Evolutionary conservation across 1,140 invertebrate species (phyloP), one percentile per base, ranked within the genome.

Genomic region (Lanistes nyassanus): DNA sequence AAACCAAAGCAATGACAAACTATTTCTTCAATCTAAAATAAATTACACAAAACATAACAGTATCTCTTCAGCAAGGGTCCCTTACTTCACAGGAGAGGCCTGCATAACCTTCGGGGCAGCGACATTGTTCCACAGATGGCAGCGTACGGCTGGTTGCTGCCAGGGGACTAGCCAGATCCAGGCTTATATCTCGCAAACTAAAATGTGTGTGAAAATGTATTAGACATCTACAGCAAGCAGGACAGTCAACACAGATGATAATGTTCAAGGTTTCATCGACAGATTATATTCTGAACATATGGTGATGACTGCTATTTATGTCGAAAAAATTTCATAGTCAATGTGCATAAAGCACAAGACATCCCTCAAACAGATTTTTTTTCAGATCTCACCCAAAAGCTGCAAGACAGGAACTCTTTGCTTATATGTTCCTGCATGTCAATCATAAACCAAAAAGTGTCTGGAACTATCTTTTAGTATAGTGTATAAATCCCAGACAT

Each of bases 11-110:
- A 5, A 65, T 65, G 36, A 76, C n/a, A n/a, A n/a, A n/a, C n/a
- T n/a, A n/a, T n/a, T n/a, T n/a, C n/a, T n/a, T n/a, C n/a, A n/a
- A n/a, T n/a, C n/a, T n/a, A n/a, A n/a, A n/a, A n/a, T n/a, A n/a
- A n/a, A n/a, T n/a, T n/a, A n/a, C n/a, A n/a, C n/a, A n/a, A n/a
- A n/a, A n/a, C n/a, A n/a, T n/a, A n/a, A n/a, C n/a, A n/a, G n/a
- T n/a, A n/a, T 69, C 62, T n/a, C 21, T 42, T 60, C 31, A 37
- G 16, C 21, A 56, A 3, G 16, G 37, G 29, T 39, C 23, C 0
- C 75, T 81, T 79, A 90, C 89, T 82, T 99, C 97, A 89, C 98
- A 99, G 0, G 97, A 93, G 39, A 88, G 84, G 9, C 98, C 98
- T 69, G 93, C 90, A 88, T 99, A 99, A 56, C 96, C 96, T 0